Evolutionary conservation across 2,797 vertebrate species (phyloP).

Genomic region (Chiroxiphia lanceolata): DNA sequence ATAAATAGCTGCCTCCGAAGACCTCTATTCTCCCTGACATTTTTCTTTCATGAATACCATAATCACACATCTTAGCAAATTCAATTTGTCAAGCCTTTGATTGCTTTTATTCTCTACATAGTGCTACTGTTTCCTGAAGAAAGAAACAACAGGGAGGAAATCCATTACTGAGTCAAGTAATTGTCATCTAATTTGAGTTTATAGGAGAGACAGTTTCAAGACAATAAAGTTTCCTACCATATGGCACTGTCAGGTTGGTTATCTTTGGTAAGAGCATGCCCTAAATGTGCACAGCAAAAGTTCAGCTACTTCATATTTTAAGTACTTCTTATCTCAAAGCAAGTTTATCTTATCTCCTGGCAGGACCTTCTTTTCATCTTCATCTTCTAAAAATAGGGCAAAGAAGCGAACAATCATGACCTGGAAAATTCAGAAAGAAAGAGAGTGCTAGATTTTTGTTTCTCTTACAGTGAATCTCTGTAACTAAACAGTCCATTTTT

Average conservation of each 20-base stretch:
- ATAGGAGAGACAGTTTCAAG: background rate
- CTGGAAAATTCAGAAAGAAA: constrained; percentile 1
- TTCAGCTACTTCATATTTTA: background rate
- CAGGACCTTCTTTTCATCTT: background rate
- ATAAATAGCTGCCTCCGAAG: background rate
- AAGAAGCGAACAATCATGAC: background rate
- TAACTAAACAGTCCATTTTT: background rate
- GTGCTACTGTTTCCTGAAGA: background rate
- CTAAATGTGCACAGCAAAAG: background rate
- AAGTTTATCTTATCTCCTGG: background rate
- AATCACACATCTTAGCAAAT: background rate
- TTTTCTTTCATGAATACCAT: background rate
- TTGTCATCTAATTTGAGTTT: background rate
- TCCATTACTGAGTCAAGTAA: background rate
- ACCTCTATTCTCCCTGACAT: background rate
- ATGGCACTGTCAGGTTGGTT: constrained; percentile 20
- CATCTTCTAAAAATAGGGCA: background rate
- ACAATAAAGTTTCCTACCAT: background rate
- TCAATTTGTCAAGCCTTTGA: background rate
- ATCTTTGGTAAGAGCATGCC: background rate
- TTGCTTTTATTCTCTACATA: background rate
- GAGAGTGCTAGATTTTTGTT: background rate
- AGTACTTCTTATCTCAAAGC: background rate
- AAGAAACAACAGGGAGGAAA: constrained; percentile 5
- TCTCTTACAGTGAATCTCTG: background rate